Percentiles rank a stretch among this genome's conserved stretches.
Evolutionary conservation across 2,888 invertebrate genomes (phyloP).

Genomic region (Melanostoma mellinum): DNA sequence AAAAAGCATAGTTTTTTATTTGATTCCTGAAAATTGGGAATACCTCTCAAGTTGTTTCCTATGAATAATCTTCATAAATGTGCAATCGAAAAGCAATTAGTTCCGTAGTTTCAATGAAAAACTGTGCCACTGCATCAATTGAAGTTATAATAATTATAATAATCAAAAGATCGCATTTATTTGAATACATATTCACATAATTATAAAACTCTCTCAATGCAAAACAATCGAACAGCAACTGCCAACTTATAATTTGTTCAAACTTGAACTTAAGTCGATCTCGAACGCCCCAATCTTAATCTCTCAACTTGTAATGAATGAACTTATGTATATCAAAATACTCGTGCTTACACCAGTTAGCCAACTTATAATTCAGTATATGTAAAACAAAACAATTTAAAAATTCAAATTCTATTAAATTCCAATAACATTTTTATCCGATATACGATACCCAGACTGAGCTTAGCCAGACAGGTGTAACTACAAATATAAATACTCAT

Average conservation of each 20-base stretch:
- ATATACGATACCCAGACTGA: conserved; percentile 13
- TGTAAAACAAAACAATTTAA: not conserved
- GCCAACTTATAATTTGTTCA: not conserved
- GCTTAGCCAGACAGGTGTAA: conserved; percentile 7
- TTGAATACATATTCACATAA: too few relatives aligned
- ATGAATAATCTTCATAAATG: too few relatives aligned
- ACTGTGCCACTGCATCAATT: too few relatives aligned
- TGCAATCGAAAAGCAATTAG: too few relatives aligned
- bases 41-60: too few relatives aligned
- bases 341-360: too few relatives aligned
- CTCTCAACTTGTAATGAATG: not conserved
- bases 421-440: conserved; percentile 25
- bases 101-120: too few relatives aligned
- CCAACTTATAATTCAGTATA: not conserved
- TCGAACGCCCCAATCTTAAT: conserved; percentile 2
- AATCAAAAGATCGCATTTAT: too few relatives aligned
- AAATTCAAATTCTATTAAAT: conserved; percentile 29
- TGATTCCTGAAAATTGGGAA: too few relatives aligned
- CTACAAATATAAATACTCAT: conserved; percentile 9
- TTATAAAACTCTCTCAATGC: not conserved
- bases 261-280: conserved; percentile 30
- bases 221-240: too few relatives aligned
- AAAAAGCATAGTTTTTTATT: too few relatives aligned
- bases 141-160: too few relatives aligned
- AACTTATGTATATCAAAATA: not conserved